phyloP scores from a whole-genome alignment of 2,888 invertebrate species.

The Cheilosia soror region DNA sequence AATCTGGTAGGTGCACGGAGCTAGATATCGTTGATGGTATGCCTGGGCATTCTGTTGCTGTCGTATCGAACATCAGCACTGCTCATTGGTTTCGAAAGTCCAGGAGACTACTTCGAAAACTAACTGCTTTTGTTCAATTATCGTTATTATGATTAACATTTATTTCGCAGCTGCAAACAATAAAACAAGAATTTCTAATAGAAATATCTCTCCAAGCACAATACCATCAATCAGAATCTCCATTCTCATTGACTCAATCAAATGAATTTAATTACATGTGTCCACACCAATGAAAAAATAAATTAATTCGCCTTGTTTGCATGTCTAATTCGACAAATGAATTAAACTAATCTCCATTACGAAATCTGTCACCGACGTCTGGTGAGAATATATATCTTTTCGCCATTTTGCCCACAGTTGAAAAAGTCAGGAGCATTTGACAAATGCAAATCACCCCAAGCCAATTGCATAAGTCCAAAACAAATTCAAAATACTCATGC shows the following conservation, averaged over 20 bases:
- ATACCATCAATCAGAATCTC: no score
- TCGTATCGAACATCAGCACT: no score
- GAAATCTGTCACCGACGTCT: neutral
- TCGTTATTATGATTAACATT: no score
- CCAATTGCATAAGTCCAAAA: neutral
- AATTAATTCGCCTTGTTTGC: constrained; percentile 1
- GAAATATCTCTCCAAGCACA: no score
- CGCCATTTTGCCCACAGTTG: neutral
- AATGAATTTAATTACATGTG: neutral
- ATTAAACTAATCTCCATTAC: neutral
- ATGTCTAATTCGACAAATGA: neutral
- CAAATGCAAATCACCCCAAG: constrained; percentile 33
- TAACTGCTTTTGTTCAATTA: no score
- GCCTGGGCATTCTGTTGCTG: no score
- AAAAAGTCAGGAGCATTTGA: neutral
- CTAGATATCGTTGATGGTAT: no score
- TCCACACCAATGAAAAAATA: neutral
- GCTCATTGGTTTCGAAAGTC: no score
- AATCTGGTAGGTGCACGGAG: no score
- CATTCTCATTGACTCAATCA: neutral
- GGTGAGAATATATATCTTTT: neutral
- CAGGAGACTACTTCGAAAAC: no score
- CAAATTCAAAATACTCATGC: neutral
- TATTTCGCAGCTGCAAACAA: no score
- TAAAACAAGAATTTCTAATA: no score